Percentiles rank a stretch among this genome's conserved stretches.
Conservation (phyloP, 2,888 invertebrate species). For the Kuschelorhynchus macadamiae region DNA sequence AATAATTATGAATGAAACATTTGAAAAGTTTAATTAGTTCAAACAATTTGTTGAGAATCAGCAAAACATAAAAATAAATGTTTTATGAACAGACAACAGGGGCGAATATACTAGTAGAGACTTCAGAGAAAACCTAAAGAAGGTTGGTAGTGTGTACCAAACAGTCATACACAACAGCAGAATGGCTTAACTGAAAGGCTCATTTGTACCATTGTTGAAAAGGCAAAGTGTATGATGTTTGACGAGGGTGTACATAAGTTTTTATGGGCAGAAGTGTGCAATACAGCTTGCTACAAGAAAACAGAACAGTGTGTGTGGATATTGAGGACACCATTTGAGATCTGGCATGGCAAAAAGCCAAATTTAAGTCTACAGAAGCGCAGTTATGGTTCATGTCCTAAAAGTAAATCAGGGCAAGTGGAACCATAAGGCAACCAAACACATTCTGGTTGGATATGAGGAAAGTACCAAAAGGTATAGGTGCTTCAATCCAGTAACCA, state of each 20-base stretch:
- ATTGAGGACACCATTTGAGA: constrained; percentile 61
- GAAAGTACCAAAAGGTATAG: constrained; percentile 57
- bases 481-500: constrained; percentile 48
- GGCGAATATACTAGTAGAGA: neutral
- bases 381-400: constrained; percentile 57
- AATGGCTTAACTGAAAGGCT: neutral
- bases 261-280: constrained; percentile 57
- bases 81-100: neutral
- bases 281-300: constrained; percentile 50
- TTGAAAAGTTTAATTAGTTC: too few relatives aligned
- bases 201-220: neutral
- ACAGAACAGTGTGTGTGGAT: constrained; percentile 1
- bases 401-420: constrained; percentile 58
- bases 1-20: neutral
- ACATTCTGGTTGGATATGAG: constrained; percentile 55
- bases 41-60: too few relatives aligned
- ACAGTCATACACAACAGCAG: neutral
- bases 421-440: constrained; percentile 55
- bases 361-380: too few relatives aligned
- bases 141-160: neutral
- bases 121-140: neutral
- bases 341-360: constrained; percentile 55
- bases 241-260: constrained; percentile 51
- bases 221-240: constrained; percentile 39
- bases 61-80: neutral